Base-by-base conservation (phyloP, 2,888 invertebrate genomes). In the Imbricaverruca yamaguchii region DNA sequence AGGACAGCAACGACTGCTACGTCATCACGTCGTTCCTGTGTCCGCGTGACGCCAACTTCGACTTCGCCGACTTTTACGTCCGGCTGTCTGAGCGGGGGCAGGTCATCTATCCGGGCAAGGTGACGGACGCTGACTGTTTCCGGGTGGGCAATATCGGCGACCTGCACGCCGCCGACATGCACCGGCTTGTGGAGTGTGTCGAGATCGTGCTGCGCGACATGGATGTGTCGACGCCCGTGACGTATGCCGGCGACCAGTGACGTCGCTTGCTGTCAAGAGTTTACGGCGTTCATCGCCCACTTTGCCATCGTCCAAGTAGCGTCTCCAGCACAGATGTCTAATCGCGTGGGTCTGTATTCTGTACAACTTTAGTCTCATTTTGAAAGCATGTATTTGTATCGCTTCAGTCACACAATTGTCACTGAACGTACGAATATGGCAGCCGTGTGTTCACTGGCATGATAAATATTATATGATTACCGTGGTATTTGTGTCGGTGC, bases 41-140 rank as follows among this genome's bases (percentile, higher is more conserved):
- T 83, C 89, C 89, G 0, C 83, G 85, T 7, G 85, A 88, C 84
- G 84, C 85, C 18, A 87, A 87, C 81, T 89, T 89, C 84, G 84
- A 85, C 82, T 89, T 89, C 84, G 85, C 85, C 21, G 85, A 85
- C 63, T 88, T 89, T 83, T 89, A 88, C 84, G 84, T 84, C 53
- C 85, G 84, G 67, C 85, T 89, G 21, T 87, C 87, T 83, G 86
- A 87, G 7, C 86, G 85, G 85, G 87, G 86, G 82, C 87, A 87
- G 82, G 87, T 89, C 53, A 89, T 89, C 82, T 89, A 89, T 84
- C 88, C 89, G 15, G 89, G 89, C 8, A 89, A 89, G 85, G 87
- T 88, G 61, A 85, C 88, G 25, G 85, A 87, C 69, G 86, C 87
- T 0, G 87, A 88, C 82, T 88, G 88, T 83, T 89, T 89, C 85